A percentile compares a stretch with the other conserved stretches of the same genome.
Conservation (phyloP, 2,797 vertebrate genomes). For the Sebastes dallii region DNA sequence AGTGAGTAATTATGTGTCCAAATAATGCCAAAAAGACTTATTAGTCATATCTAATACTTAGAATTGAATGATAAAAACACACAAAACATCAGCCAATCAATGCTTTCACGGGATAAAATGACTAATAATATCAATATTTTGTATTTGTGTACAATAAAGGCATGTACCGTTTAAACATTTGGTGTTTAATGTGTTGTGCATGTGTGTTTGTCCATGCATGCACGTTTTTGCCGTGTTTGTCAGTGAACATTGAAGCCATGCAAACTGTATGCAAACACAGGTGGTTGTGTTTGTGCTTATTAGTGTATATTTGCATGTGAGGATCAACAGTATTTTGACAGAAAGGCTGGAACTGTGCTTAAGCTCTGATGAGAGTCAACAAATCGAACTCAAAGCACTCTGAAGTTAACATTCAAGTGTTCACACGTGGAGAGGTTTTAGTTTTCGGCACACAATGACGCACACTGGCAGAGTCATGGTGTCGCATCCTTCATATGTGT, state of each 20-base stretch:
- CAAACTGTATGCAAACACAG: background rate
- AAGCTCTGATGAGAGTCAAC: background rate
- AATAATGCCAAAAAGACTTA: background rate
- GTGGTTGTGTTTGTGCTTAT: background rate
- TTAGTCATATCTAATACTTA: background rate
- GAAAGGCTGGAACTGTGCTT: background rate
- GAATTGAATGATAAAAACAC: background rate
- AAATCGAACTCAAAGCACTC: background rate
- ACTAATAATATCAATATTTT: background rate
- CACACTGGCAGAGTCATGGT: background rate
- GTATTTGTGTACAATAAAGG: background rate
- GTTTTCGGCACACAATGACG: background rate
- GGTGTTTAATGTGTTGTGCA: background rate
- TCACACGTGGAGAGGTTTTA: background rate
- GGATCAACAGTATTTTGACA: background rate
- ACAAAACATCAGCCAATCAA: background rate
- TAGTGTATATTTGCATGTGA: background rate
- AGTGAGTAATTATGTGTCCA: background rate
- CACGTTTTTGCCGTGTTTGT: background rate
- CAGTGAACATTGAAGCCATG: background rate
- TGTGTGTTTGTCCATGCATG: background rate
- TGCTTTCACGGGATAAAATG: background rate
- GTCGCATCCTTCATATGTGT: background rate
- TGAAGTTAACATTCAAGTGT: background rate
- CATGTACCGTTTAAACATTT: background rate